Evolutionary conservation across 37 sponge, comb jelly and placozoan genomes (phyloP), one percentile per base, ranked within the genome.

Genomic region (Crambe crambe): DNA sequence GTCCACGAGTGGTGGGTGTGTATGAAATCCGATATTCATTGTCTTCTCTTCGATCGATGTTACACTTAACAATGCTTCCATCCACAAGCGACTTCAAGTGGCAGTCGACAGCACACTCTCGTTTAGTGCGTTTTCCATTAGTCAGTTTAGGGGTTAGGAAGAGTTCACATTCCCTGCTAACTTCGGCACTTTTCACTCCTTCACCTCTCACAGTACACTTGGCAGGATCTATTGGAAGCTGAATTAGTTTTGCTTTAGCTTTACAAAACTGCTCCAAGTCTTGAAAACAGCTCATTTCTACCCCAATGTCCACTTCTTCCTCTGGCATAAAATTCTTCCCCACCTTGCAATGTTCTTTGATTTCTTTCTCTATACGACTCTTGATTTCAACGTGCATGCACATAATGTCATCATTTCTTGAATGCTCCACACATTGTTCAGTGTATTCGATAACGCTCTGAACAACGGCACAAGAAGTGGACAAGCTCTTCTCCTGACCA

Each of bases 391-490:
- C 31, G 9, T 69, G 80, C 37, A 80, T 1, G 8, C 31, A 17
- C 70, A 80, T 70, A 10, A 69, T 25, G 12, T 82, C 75, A 27
- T 82, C 60, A 30, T 82, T 75, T 15, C 36, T 73, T 21, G 64
- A n/a, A 25, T 73, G 60, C 36, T 37, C 63, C 30, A 74, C 21
- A 56, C 37, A 60, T n/a, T 56, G 51, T 67, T 82, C 75, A 9
- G 73, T 54, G 22, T 72, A 62, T 20, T 63, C 75, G 18, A 82
- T 62, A 9, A 82, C 64, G 25, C 65, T 29, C 37, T 82, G 66
- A 72, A n/a, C n/a, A n/a, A n/a, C n/a, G n/a, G n/a, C n/a, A n/a
- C n/a, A n/a, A n/a, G n/a, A n/a, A n/a, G n/a, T n/a, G n/a, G n/a
- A n/a, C n/a, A n/a, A n/a, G n/a, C n/a, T n/a, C n/a, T n/a, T n/a